These are phyloP conservation scores for Gryllus bimaculatus DNA, from an alignment of 1,140 invertebrate genomes.

Conservation along the genomic window DNA sequence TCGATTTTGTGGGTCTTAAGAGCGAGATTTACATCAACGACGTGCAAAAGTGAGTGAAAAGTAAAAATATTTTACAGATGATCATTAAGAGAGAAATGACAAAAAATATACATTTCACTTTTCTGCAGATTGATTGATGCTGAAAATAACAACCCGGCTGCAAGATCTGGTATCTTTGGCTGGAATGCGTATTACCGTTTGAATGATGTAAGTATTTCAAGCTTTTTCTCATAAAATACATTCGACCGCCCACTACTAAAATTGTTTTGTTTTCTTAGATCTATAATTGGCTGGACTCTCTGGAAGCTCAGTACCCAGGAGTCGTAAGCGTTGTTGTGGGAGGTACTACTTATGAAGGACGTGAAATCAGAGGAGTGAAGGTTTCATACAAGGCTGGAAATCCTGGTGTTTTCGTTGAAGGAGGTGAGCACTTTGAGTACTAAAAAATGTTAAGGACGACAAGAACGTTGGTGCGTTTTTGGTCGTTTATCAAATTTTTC, in stretches of 20 bases:
- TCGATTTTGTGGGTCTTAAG: slow-evolving; percentile 24
- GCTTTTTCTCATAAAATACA: too few relatives aligned
- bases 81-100: too few relatives aligned
- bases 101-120: too few relatives aligned
- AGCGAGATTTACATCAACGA: slow-evolving; percentile 31
- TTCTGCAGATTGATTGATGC: not conserved
- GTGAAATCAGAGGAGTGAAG: slow-evolving; percentile 16
- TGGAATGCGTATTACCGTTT: slow-evolving; percentile 21
- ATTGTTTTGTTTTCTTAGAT: slow-evolving; percentile 7
- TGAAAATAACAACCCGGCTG: not conserved
- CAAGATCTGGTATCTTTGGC: not conserved
- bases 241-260: too few relatives aligned
- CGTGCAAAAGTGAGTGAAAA: slow-evolving; percentile 29
- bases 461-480: too few relatives aligned
- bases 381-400: slow-evolving; percentile 17
- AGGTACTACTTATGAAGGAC: slow-evolving; percentile 13
- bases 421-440: not conserved
- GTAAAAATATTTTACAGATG: too few relatives aligned
- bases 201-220: slow-evolving; percentile 13
- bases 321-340: not conserved
- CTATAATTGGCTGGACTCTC: slow-evolving; percentile 15
- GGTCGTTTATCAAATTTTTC: too few relatives aligned
- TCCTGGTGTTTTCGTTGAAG: slow-evolving; percentile 14
- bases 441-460: too few relatives aligned
- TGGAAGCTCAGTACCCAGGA: not conserved